phyloP scores from a whole-genome alignment of 2,113 vertebrate genomes.

The Centrocercus urophasianus region DNA sequence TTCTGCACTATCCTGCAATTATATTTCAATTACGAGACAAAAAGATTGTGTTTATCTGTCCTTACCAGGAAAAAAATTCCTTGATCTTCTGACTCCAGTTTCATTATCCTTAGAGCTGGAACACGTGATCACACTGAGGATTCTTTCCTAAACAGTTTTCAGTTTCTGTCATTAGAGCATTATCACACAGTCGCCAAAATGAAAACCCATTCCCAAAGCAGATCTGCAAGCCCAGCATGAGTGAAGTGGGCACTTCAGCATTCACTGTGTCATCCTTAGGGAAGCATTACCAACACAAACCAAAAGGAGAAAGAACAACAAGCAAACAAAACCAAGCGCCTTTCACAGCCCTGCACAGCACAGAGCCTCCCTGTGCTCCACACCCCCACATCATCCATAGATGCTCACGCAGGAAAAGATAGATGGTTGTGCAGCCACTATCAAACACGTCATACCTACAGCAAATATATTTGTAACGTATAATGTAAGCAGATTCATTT shows the following conservation, averaged over 20 bases:
- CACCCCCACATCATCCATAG: not conserved
- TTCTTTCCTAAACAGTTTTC: not conserved
- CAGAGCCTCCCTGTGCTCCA: not conserved
- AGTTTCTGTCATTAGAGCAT: not conserved
- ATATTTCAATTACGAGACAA: not conserved
- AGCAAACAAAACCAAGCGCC: not conserved
- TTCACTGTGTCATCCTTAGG: not conserved
- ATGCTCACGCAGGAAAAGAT: not conserved
- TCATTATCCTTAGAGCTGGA: not conserved
- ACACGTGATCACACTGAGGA: accelerated
- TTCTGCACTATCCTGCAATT: not conserved
- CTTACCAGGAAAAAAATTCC: not conserved
- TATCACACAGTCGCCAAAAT: not conserved
- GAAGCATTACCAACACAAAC: not conserved
- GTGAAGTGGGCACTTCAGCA: not conserved
- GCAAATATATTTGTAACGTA: accelerated
- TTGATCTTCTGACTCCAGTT: not conserved
- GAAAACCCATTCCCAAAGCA: not conserved
- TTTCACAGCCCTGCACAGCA: not conserved
- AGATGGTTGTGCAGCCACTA: not conserved
- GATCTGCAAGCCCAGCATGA: not conserved
- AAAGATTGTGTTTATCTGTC: not conserved
- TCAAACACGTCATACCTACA: accelerated
- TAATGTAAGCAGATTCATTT: too few species aligned
- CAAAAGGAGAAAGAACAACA: not conserved